A percentile compares a stretch with the other conserved stretches of the same genome.
These are phyloP conservation scores for Drosophila willistoni DNA, from an alignment of 1,140 invertebrate species.

Conservation along the genomic window DNA sequence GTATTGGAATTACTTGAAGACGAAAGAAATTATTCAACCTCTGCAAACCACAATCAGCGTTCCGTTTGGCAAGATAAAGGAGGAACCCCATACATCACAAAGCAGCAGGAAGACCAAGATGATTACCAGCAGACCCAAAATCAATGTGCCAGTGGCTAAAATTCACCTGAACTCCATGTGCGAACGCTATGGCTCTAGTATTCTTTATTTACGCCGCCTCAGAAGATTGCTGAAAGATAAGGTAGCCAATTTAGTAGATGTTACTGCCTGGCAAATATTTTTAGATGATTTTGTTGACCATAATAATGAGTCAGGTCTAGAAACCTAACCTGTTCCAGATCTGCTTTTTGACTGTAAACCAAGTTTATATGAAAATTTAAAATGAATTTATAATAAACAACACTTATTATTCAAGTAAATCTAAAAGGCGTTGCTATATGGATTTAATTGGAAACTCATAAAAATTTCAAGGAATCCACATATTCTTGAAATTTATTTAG, in stretches of 20 bases:
- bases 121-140: constrained; percentile 41
- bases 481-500: too few species aligned
- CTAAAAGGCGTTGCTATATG: too few species aligned
- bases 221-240: constrained; percentile 34
- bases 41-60: constrained; percentile 45
- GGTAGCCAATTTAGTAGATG: constrained; percentile 30
- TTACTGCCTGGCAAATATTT: constrained; percentile 52
- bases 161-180: constrained; percentile 47
- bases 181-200: constrained; percentile 44
- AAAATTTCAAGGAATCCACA: too few species aligned
- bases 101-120: constrained; percentile 54
- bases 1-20: constrained; percentile 60
- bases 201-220: constrained; percentile 44
- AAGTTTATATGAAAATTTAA: too few species aligned
- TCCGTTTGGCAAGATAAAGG: constrained; percentile 56
- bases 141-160: constrained; percentile 56
- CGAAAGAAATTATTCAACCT: constrained; percentile 42
- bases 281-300: constrained; percentile 44
- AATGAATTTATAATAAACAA: too few species aligned
- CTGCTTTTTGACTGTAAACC: too few species aligned
- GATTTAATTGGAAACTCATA: too few species aligned
- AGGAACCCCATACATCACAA: constrained; percentile 22
- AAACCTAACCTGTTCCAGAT: neutral
- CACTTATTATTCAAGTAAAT: too few species aligned
- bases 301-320: too few species aligned